Conservation (phyloP, 2,113 vertebrate genomes). For the Mus pahari region DNA sequence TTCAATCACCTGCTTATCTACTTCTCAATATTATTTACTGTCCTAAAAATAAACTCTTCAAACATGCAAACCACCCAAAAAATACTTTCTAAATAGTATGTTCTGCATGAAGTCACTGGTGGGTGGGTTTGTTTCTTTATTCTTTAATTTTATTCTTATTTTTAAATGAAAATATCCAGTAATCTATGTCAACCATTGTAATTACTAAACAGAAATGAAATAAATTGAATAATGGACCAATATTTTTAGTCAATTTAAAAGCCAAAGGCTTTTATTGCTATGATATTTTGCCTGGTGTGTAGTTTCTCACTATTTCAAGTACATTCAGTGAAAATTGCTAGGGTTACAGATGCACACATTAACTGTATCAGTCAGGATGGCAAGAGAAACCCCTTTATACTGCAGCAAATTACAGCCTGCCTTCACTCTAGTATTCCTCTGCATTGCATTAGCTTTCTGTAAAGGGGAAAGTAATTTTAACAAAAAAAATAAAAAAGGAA, state of each 20-base stretch:
- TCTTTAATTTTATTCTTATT: constrained; percentile 48
- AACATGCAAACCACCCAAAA: constrained; percentile 18
- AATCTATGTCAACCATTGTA: constrained; percentile 56
- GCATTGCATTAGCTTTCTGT: constrained; percentile 7
- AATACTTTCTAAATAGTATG: not conserved
- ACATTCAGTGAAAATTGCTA: constrained; percentile 45
- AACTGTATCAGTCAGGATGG: not conserved
- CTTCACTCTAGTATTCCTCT: not conserved
- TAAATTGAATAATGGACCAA: constrained; percentile 71
- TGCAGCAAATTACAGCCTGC: not conserved
- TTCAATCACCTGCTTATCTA: not conserved
- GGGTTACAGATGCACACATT: constrained; percentile 43
- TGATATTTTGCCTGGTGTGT: constrained; percentile 58
- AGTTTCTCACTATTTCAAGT: constrained; percentile 53
- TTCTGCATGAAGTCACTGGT: not conserved
- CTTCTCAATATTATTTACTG: constrained; percentile 5
- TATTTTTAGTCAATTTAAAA: constrained; percentile 74
- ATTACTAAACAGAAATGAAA: constrained; percentile 62
- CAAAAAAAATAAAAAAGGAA: not conserved
- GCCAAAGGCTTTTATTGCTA: constrained; percentile 61
- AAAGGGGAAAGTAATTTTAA: not conserved
- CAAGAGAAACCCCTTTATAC: constrained; percentile 51
- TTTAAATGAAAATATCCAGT: constrained; percentile 32
- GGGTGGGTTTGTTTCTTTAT: constrained; percentile 31
- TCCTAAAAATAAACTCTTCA: constrained; percentile 7